phyloP scores from a whole-genome alignment of 2,113 vertebrate genomes.

The Tragelaphus strepsiceros region DNA sequence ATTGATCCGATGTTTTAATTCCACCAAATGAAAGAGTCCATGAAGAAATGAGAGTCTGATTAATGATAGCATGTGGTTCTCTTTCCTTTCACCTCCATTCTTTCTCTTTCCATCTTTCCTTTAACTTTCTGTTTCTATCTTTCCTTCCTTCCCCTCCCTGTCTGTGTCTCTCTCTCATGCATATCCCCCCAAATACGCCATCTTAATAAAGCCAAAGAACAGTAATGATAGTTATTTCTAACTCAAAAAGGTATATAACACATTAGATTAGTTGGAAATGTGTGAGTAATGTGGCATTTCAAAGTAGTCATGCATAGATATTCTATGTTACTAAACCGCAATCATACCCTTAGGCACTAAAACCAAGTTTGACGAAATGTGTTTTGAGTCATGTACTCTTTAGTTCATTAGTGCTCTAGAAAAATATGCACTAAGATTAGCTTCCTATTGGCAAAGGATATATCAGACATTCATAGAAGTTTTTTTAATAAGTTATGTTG shows the following conservation, averaged over 20 bases:
- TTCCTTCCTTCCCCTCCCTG: background rate
- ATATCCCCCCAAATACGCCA: background rate
- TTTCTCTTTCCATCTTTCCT: background rate
- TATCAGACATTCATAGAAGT: background rate
- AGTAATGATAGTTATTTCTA: slow-evolving; percentile 3
- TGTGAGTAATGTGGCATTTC: background rate
- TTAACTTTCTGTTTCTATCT: background rate
- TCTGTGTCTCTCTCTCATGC: background rate
- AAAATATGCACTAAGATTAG: background rate
- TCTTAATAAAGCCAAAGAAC: background rate
- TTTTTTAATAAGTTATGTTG: slow-evolving; percentile 53
- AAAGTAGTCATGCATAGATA: background rate
- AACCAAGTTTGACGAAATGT: background rate
- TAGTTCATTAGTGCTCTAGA: background rate
- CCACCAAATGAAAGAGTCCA: background rate
- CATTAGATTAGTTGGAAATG: background rate
- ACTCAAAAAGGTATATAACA: background rate
- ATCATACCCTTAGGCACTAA: background rate
- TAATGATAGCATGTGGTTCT: background rate
- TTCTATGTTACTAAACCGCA: background rate
- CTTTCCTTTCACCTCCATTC: background rate
- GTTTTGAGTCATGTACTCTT: background rate
- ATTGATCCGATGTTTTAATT: background rate
- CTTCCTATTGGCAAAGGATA: slow-evolving; percentile 5
- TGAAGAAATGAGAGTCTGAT: background rate